phyloP scores from a whole-genome alignment of 2,888 invertebrate genomes.

The Oxystoma pomonae region DNA sequence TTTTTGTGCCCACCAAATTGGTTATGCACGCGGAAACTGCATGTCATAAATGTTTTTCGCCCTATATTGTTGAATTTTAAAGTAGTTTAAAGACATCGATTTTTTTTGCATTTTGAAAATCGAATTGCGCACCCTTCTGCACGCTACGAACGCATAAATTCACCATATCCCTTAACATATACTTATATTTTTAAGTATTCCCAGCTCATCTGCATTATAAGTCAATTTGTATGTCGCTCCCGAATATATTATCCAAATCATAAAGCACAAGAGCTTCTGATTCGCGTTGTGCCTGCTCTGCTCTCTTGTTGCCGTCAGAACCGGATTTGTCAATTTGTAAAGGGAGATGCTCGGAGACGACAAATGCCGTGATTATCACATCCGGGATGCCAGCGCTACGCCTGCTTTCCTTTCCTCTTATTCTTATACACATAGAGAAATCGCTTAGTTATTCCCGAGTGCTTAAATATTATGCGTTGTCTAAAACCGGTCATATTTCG shows the following conservation, averaged over 20 bases:
- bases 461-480: neutral
- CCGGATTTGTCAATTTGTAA: constrained; percentile 22
- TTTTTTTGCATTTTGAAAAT: too few relatives aligned
- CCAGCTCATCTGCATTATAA: too few relatives aligned
- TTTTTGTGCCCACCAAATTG: too few relatives aligned
- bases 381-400: constrained; percentile 40
- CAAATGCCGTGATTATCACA: constrained; percentile 44
- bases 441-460: neutral
- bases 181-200: too few relatives aligned
- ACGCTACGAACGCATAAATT: too few relatives aligned
- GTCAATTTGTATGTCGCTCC: too few relatives aligned
- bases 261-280: neutral
- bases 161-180: too few relatives aligned
- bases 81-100: too few relatives aligned
- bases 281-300: neutral
- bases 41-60: too few relatives aligned
- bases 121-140: too few relatives aligned
- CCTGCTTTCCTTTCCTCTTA: neutral
- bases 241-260: neutral
- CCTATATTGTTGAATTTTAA: too few relatives aligned
- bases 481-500: neutral
- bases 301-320: constrained; percentile 9
- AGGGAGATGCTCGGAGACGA: constrained; percentile 15
- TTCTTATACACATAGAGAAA: neutral
- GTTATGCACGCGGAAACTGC: too few relatives aligned